These are phyloP conservation scores for Hiodon alosoides DNA, from an alignment of 2,113 vertebrate species.

Conservation along the genomic window DNA sequence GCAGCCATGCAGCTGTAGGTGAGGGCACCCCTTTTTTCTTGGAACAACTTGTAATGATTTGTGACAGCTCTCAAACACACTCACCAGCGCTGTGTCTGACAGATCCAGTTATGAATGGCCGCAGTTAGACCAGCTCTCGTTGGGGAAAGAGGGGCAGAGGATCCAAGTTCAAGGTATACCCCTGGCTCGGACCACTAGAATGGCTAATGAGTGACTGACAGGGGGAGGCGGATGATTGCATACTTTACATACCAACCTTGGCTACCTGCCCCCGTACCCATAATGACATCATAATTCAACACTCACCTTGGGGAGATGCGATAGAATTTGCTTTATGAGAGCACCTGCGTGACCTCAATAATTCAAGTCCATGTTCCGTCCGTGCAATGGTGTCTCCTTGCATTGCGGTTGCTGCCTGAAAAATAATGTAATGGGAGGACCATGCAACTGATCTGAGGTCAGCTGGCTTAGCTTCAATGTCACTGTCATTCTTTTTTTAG, in stretches of 20 bases:
- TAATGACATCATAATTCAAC: slow-evolving; percentile 76
- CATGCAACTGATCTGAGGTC: neutral
- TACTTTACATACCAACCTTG: slow-evolving; percentile 76
- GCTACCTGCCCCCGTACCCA: slow-evolving; percentile 63
- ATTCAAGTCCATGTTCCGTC: slow-evolving; percentile 67
- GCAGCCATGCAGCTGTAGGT: slow-evolving; percentile 51
- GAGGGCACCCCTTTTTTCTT: slow-evolving; percentile 53
- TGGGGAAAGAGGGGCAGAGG: slow-evolving; percentile 52
- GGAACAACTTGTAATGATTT: slow-evolving; percentile 54
- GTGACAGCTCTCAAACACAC: slow-evolving; percentile 39
- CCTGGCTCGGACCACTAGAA: slow-evolving; percentile 56
- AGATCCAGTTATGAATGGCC: slow-evolving; percentile 57
- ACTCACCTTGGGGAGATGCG: slow-evolving; percentile 73
- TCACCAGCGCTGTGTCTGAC: slow-evolving; percentile 37
- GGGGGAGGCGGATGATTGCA: slow-evolving; percentile 61
- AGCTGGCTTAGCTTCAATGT: no score
- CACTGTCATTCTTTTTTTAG: no score
- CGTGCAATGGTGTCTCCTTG: slow-evolving; percentile 60
- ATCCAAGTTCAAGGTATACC: slow-evolving; percentile 66
- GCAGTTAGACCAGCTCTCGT: slow-evolving; percentile 47
- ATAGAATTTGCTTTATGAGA: slow-evolving; percentile 72
- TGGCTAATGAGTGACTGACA: slow-evolving; percentile 66
- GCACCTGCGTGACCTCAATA: slow-evolving; percentile 71
- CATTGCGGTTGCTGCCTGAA: neutral
- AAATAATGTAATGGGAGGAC: neutral